Evolutionary conservation across 2,797 vertebrate species (phyloP).

Genomic region (Balearica regulorum): DNA sequence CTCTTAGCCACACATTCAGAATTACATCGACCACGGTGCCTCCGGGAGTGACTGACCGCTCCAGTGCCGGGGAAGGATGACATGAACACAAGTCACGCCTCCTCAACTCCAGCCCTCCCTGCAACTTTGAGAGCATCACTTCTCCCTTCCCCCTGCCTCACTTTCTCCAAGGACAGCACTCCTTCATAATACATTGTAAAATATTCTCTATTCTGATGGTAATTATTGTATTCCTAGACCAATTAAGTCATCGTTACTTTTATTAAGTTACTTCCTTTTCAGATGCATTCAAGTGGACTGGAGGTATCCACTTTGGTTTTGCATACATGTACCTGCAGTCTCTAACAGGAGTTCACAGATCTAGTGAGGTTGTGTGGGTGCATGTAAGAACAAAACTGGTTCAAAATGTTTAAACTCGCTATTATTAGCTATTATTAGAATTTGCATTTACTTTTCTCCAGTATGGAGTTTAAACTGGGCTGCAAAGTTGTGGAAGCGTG

Average conservation of each 20-base stretch:
- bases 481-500: neutral
- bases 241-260: neutral
- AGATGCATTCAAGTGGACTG: neutral
- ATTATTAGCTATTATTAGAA: neutral
- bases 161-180: neutral
- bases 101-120: neutral
- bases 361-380: neutral
- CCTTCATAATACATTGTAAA: neutral
- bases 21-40: neutral
- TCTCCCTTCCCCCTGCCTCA: neutral
- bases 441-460: neutral
- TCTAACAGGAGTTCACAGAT: neutral
- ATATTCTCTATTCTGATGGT: neutral
- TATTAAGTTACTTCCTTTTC: neutral
- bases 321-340: rapidly evolving
- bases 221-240: neutral
- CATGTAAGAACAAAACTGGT: neutral
- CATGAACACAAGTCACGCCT: neutral
- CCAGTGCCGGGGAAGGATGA: neutral
- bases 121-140: neutral
- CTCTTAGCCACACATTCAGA: neutral
- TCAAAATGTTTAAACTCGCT: neutral
- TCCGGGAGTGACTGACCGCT: neutral
- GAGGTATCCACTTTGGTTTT: neutral
- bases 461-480: neutral